phyloP scores from a whole-genome alignment of 92 coral and sea anemone species.

The Micromussa lordhowensis region DNA sequence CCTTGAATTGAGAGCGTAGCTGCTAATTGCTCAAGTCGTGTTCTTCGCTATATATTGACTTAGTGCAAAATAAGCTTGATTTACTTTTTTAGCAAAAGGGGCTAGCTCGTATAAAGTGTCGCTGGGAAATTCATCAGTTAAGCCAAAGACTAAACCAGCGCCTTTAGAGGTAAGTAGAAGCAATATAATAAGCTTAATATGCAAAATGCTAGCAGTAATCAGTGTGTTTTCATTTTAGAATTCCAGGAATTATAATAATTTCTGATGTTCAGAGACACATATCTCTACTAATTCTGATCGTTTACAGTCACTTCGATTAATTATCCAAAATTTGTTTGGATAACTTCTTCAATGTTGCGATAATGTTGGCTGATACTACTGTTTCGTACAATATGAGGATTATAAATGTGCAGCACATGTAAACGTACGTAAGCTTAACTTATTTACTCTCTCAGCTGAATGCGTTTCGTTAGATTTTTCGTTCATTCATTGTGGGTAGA shows the following conservation, averaged over 20 bases:
- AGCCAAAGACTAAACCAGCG: constrained; percentile 84
- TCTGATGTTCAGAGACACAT: neutral
- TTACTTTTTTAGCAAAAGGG: constrained; percentile 76
- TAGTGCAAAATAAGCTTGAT: neutral
- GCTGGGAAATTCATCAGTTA: constrained; percentile 50
- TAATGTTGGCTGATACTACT: neutral
- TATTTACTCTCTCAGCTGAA: neutral
- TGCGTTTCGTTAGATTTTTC: neutral
- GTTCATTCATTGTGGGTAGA: no score
- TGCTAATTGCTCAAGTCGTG: neutral
- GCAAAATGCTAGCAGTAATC: neutral
- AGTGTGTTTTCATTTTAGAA: constrained; percentile 5
- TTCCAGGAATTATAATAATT: constrained; percentile 28
- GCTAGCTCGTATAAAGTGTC: constrained; percentile 90
- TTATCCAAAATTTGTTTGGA: neutral
- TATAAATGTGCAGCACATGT: neutral
- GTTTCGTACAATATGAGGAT: neutral
- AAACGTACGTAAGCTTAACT: no score
- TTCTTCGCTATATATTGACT: constrained; percentile 16
- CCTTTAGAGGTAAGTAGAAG: constrained; percentile 85
- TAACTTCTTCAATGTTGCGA: neutral
- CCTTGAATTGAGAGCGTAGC: neutral
- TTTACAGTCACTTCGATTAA: neutral
- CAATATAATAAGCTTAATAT: neutral
- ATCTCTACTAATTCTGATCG: neutral